A percentile compares a stretch with the other conserved stretches of the same genome.
These are phyloP conservation scores for Pseudorectes ferrugineus DNA, from an alignment of 2,113 vertebrate species.

Conservation along the genomic window DNA sequence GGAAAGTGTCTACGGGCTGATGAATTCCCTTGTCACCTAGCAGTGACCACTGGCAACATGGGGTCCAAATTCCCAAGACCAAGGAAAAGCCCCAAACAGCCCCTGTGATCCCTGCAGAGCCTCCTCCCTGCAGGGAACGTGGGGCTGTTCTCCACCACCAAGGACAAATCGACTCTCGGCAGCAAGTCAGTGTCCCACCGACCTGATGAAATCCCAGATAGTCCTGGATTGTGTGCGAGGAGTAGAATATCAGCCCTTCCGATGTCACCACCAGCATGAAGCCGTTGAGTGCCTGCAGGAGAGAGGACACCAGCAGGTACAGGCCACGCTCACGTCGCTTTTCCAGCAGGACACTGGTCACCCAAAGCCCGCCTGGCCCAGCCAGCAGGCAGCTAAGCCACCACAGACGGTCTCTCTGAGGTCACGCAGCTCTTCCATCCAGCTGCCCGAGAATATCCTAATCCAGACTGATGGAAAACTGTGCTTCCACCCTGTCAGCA, in stretches of 20 bases:
- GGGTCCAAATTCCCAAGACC: background rate
- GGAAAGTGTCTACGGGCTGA: background rate
- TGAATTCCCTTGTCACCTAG: background rate
- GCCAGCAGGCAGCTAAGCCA: background rate
- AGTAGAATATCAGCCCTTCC: conserved; percentile 76
- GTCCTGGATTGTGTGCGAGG: conserved; percentile 77
- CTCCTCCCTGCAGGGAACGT: background rate
- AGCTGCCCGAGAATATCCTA: rapidly evolving
- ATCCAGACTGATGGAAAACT: background rate
- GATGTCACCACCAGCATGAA: conserved; percentile 75
- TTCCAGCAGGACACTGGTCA: background rate
- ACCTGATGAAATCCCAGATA: conserved; percentile 81
- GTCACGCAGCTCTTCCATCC: background rate
- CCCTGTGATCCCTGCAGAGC: background rate
- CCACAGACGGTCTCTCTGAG: background rate
- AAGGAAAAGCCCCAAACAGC: background rate
- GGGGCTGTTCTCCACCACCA: background rate
- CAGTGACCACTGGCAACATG: rapidly evolving
- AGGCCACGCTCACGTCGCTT: rapidly evolving
- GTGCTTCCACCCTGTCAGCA: background rate
- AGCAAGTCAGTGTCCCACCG: background rate
- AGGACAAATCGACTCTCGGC: background rate
- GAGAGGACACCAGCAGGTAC: background rate
- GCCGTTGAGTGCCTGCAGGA: conserved; percentile 72
- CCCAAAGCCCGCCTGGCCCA: background rate